phyloP scores from a whole-genome alignment of 2,888 invertebrate genomes.

The Galerucella pusilla region DNA sequence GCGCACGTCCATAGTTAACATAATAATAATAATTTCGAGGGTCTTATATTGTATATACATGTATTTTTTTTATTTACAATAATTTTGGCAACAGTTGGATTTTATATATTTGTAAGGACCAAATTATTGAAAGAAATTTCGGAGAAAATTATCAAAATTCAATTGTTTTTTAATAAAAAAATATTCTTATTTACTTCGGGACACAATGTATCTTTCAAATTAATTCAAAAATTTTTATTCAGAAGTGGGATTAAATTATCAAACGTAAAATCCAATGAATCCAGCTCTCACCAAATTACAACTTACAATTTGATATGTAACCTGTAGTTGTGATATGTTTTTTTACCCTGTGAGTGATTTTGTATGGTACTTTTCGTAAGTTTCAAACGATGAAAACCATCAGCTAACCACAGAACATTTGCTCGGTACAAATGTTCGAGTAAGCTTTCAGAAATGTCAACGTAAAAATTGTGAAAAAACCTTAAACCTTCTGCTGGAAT shows the following conservation, averaged over 20 bases:
- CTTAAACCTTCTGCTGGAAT: constrained; percentile 13
- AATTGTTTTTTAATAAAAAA: too few relatives aligned
- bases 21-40: constrained; percentile 47
- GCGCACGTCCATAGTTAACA: constrained; percentile 23
- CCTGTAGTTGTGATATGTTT: constrained; percentile 57
- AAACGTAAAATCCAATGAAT: background rate
- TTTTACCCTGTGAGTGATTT: constrained; percentile 59
- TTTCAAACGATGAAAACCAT: constrained; percentile 28
- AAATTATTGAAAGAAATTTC: background rate
- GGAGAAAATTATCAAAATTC: too few relatives aligned
- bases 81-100: constrained; percentile 28
- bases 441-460: background rate
- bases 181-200: too few relatives aligned
- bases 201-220: too few relatives aligned
- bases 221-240: background rate
- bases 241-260: background rate
- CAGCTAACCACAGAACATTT: background rate
- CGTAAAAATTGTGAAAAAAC: constrained; percentile 13
- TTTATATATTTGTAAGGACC: background rate
- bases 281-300: constrained; percentile 18
- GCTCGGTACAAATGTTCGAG: background rate
- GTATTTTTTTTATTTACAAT: constrained; percentile 47
- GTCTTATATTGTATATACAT: constrained; percentile 44
- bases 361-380: constrained; percentile 38
- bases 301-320: constrained; percentile 41